Percentiles rank a stretch among this genome's conserved stretches.
Conservation (phyloP, 2,797 vertebrate genomes). For the Orientallactaga sibirica region DNA sequence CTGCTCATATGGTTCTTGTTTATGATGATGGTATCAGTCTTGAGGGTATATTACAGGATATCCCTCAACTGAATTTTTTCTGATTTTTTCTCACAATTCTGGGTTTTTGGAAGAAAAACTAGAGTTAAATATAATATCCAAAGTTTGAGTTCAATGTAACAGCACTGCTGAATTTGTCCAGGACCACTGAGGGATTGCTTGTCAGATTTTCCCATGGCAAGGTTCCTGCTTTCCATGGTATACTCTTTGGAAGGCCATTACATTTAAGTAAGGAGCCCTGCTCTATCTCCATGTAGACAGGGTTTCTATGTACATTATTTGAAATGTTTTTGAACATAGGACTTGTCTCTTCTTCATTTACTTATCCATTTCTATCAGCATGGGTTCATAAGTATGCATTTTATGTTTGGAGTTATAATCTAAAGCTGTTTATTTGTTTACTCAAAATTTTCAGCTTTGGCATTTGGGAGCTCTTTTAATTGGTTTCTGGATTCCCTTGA, state of each 20-base stretch:
- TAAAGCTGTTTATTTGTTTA: neutral
- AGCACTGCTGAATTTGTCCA: neutral
- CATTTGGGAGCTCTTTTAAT: neutral
- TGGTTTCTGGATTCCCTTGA: neutral
- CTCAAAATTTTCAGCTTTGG: neutral
- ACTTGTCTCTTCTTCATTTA: too few relatives aligned
- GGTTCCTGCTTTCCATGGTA: neutral
- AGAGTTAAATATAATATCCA: neutral
- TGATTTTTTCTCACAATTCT: neutral
- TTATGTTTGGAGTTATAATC: constrained; percentile 37
- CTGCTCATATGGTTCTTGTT: neutral
- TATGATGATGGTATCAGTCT: neutral
- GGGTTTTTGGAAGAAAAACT: neutral
- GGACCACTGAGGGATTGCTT: neutral
- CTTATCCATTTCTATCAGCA: constrained; percentile 14
- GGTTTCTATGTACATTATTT: neutral
- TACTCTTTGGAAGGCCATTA: neutral
- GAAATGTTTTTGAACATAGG: constrained; percentile 55
- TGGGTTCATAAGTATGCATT: neutral
- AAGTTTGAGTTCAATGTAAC: neutral
- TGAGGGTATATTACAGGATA: constrained; percentile 6
- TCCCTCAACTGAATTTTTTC: neutral
- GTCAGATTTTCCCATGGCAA: neutral
- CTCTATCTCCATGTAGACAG: neutral
- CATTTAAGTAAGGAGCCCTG: neutral